Evolutionary conservation across 2,113 vertebrate species (phyloP), one percentile per base, ranked within the genome.

Genomic region (Indicator indicator): DNA sequence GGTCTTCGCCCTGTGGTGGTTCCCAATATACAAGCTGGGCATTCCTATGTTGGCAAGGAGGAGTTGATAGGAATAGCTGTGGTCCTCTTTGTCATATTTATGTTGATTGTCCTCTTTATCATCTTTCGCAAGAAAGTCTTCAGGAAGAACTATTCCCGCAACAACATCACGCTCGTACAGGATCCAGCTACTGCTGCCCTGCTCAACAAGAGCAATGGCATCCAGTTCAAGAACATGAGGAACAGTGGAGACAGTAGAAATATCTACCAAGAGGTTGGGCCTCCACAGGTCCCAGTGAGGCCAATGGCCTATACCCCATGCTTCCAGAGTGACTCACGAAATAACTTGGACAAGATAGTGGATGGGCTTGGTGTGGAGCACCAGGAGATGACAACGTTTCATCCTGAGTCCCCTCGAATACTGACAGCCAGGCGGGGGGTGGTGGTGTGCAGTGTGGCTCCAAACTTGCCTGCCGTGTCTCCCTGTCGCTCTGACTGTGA

Each of bases 381-480:
- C 82, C 99, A 99, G 50, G 99, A 99, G 96, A 99, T 99, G 99
- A 99, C 98, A 17, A 99, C 99, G 0, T 99, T 99, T 73, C 99
- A 99, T 92, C 98, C 99, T 0, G 99, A 99, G 88, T 99, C 99
- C 3, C 99, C 99, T 0, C 98, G 98, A 90, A 99, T 99, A 85
- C 97, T 99, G 54, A 98, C 98, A 0, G 98, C 97, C 63, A 97
- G 99, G 72, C 98, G 98, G 9, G 99, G 99, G 0, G 98, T 99
- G 76, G 99, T 99, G 32, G 99, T 99, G 78, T 99, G 99, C 96
- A 99, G 99, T 0, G 99, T 99, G 86, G 99, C 99, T 38, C 99
- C 99, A 77, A 99, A 99, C 95, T 97, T 99, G 50, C 99, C 99
- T 0, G 97, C 99, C 0, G 98, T 99, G 63, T 99, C 99, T 0